Percentiles rank a stretch among this genome's conserved stretches.
phyloP scores from a whole-genome alignment of 2,113 vertebrate genomes.

The Pollachius pollachius region DNA sequence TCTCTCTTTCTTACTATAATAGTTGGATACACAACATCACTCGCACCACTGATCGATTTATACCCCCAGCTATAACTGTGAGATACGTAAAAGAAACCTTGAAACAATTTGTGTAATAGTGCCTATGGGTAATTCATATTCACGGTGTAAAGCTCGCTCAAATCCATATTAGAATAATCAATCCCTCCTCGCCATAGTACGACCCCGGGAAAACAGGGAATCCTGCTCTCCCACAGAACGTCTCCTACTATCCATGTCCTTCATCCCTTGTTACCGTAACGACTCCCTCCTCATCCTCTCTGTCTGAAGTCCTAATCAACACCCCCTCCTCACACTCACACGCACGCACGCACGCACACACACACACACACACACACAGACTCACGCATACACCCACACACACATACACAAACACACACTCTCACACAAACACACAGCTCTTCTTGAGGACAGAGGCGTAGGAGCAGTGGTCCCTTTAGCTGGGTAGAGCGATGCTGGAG shows the following conservation, averaged over 20 bases:
- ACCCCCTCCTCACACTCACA: not conserved
- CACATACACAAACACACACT: no score
- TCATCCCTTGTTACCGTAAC: slow-evolving; percentile 35
- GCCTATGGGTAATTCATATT: not conserved
- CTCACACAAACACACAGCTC: no score
- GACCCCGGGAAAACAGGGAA: slow-evolving; percentile 20
- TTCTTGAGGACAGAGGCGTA: slow-evolving; percentile 32
- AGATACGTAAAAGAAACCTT: not conserved
- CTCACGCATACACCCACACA: no score
- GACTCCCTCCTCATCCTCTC: slow-evolving; percentile 26
- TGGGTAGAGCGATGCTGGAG: slow-evolving; percentile 19
- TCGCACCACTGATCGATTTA: no score
- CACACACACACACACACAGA: no score
- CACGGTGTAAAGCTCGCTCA: slow-evolving; percentile 27
- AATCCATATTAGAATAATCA: slow-evolving; percentile 43
- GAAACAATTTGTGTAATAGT: not conserved
- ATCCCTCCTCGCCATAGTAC: slow-evolving; percentile 21
- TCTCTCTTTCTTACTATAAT: no score
- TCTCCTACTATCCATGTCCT: slow-evolving; percentile 30
- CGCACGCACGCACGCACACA: no score
- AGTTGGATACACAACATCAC: no score
- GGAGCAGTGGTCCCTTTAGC: slow-evolving; percentile 23
- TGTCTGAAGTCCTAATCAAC: not conserved
- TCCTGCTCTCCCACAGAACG: slow-evolving; percentile 1
- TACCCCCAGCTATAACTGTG: no score